phyloP scores from a whole-genome alignment of 2,113 vertebrate genomes.

The Coryphaenoides rupestris region DNA sequence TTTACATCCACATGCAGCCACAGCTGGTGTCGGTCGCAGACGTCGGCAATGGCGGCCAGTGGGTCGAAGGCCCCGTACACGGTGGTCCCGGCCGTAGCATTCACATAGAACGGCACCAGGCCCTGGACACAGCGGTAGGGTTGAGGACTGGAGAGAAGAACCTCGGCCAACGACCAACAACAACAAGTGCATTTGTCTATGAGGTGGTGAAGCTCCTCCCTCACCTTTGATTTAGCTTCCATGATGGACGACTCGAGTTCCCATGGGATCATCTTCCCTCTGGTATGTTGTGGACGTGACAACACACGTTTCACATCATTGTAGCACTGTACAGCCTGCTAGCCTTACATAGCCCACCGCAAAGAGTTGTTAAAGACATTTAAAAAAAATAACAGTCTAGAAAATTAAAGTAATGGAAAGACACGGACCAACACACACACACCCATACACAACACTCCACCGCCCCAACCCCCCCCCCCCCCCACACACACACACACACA shows the following conservation, averaged over 20 bases:
- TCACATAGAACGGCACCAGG: slow-evolving; percentile 66
- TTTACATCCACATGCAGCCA: slow-evolving; percentile 72
- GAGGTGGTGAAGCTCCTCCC: background rate
- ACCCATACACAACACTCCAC: background rate
- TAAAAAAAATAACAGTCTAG: background rate
- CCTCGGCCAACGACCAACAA: no score
- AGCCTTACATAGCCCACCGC: no score
- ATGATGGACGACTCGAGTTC: slow-evolving; percentile 68
- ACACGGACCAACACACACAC: background rate
- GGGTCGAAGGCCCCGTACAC: slow-evolving; percentile 69
- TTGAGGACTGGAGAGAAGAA: no score
- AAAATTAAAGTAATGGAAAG: background rate
- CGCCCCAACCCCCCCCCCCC: no score
- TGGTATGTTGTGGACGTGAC: slow-evolving; percentile 11
- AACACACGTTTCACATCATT: no score
- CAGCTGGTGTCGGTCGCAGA: slow-evolving; percentile 56
- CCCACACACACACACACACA: slow-evolving; percentile 8
- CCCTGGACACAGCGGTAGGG: slow-evolving; percentile 38
- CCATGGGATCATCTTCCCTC: slow-evolving; percentile 71
- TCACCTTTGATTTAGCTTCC: slow-evolving; percentile 55
- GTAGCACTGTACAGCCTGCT: no score
- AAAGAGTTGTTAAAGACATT: no score
- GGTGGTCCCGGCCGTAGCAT: slow-evolving; percentile 66
- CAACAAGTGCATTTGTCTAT: no score
- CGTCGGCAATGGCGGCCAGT: slow-evolving; percentile 55